These are phyloP conservation scores for Trilocha varians DNA, from an alignment of 2,888 invertebrate species.

Conservation along the genomic window DNA sequence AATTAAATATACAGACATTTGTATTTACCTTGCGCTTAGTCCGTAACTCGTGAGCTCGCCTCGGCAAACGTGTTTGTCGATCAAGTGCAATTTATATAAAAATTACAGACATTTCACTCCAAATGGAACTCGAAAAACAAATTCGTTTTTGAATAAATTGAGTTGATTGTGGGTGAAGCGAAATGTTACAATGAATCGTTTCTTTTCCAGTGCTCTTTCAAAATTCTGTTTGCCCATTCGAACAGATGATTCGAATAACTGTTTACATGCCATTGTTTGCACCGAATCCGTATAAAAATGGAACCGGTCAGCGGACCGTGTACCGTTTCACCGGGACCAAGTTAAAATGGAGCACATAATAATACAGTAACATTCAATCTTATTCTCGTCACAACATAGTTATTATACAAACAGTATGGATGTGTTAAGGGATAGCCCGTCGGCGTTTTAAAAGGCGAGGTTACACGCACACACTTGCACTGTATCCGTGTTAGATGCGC, in stretches of 20 bases:
- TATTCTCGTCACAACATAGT: slow-evolving; percentile 65
- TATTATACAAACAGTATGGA: slow-evolving; percentile 53
- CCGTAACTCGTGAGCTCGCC: slow-evolving; percentile 23
- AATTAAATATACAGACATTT: slow-evolving; percentile 61
- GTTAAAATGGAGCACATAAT: slow-evolving; percentile 57
- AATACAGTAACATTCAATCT: slow-evolving; percentile 69
- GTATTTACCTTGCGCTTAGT: slow-evolving; percentile 47
- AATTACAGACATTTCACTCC: not conserved
- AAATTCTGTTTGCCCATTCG: slow-evolving; percentile 7
- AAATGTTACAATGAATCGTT: not conserved
- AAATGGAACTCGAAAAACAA: not conserved
- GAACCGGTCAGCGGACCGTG: slow-evolving; percentile 66
- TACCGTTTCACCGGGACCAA: slow-evolving; percentile 61
- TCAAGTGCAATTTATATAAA: not conserved
- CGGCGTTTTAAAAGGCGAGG: slow-evolving; percentile 72
- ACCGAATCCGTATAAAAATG: slow-evolving; percentile 61
- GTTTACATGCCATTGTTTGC: slow-evolving; percentile 68
- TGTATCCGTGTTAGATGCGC: slow-evolving; percentile 57
- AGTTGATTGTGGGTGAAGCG: not conserved
- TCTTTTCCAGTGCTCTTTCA: not conserved
- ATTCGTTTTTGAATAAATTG: not conserved
- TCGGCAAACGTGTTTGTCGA: not conserved
- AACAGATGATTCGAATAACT: slow-evolving; percentile 61
- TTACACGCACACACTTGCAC: slow-evolving; percentile 60
- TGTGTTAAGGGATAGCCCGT: slow-evolving; percentile 70